Conservation (phyloP, 1,140 invertebrate genomes). For the Thaumatotibia leucotreta region DNA sequence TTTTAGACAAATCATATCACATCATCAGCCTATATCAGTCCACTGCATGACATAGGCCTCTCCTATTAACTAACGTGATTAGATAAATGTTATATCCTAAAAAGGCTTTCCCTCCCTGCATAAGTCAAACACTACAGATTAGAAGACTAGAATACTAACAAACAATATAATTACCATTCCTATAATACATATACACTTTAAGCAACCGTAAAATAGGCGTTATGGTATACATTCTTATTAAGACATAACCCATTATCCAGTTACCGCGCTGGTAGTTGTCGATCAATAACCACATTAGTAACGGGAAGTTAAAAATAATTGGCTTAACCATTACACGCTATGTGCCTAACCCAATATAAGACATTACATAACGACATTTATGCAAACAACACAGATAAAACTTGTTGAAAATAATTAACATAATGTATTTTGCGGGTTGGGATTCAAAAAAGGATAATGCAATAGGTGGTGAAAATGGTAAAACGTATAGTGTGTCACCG, state of each 20-base stretch:
- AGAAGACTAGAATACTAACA: too few species aligned
- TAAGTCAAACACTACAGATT: too few species aligned
- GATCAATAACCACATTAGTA: constrained; percentile 9
- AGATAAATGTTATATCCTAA: too few species aligned
- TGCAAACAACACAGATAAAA: not conserved
- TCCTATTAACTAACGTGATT: too few species aligned
- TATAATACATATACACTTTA: not conserved
- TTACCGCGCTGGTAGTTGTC: not conserved
- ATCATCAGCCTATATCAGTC: too few species aligned
- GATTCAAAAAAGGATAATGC: not conserved
- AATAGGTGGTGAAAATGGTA: not conserved
- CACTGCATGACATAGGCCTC: too few species aligned
- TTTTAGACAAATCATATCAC: too few species aligned
- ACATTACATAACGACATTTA: not conserved
- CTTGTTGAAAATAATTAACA: not conserved
- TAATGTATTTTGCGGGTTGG: not conserved
- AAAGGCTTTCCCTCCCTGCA: too few species aligned
- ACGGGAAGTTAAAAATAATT: constrained; percentile 6
- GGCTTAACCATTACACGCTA: not conserved
- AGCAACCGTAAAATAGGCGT: not conserved
- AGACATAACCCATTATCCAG: not conserved
- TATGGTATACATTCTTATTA: not conserved
- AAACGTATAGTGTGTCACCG: not conserved
- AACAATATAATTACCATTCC: not conserved
- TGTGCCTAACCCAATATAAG: not conserved